Conservation (phyloP, 2,888 invertebrate genomes). For the Ophion obscuratus region DNA sequence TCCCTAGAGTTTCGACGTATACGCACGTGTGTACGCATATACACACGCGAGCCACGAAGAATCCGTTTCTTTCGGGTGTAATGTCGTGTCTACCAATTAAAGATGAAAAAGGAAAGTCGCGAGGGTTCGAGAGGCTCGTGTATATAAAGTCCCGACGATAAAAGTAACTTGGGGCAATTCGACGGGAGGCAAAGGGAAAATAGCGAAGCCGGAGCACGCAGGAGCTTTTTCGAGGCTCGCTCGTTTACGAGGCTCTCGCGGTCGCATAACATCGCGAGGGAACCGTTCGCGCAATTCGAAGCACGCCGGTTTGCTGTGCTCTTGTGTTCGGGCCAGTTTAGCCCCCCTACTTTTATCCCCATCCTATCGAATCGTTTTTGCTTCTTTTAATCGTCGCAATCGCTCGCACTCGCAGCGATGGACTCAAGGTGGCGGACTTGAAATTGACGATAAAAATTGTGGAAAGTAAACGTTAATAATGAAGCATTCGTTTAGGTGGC, state of each 20-base stretch:
- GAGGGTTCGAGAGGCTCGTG: constrained; percentile 18
- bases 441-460: background rate
- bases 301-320: constrained; percentile 52
- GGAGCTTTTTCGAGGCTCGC: constrained; percentile 63
- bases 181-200: constrained; percentile 37
- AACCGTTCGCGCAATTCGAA: constrained; percentile 61
- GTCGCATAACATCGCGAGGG: constrained; percentile 38
- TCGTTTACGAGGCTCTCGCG: constrained; percentile 35
- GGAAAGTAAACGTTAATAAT: too few relatives aligned
- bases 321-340: constrained; percentile 21
- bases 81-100: constrained; percentile 65
- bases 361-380: constrained; percentile 29
- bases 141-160: constrained; percentile 34
- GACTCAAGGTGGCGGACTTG: constrained; percentile 27
- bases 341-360: background rate
- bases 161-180: constrained; percentile 49
- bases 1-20: constrained; percentile 39
- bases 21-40: background rate
- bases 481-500: background rate
- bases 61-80: constrained; percentile 62
- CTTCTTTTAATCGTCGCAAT: constrained; percentile 33
- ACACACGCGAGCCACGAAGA: constrained; percentile 50
- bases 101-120: constrained; percentile 55
- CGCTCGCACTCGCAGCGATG: constrained; percentile 1
- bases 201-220: constrained; percentile 53